These are phyloP conservation scores for Augochlorella aurata DNA, from an alignment of 2,888 invertebrate genomes.

Conservation along the genomic window DNA sequence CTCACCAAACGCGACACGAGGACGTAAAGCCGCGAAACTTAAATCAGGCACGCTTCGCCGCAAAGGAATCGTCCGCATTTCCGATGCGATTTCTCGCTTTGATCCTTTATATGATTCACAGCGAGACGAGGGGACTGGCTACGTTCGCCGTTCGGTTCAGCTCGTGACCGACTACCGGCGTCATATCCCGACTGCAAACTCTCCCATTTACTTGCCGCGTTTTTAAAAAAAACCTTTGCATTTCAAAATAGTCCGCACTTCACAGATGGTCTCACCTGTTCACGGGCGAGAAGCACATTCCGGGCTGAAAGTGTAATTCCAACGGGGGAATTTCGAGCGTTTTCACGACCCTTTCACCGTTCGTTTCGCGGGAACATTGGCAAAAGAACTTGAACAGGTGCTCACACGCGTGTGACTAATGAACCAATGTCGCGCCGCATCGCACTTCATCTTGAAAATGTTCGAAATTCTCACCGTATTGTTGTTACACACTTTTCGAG, in stretches of 20 bases:
- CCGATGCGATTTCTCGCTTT: constrained; percentile 43
- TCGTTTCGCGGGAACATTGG: neutral
- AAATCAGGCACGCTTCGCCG: neutral
- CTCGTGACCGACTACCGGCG: constrained; percentile 26
- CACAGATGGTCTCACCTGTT: constrained; percentile 17
- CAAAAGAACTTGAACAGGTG: neutral
- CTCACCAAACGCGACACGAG: neutral
- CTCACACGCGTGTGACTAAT: neutral
- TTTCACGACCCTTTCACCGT: constrained; percentile 23
- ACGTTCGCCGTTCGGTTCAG: neutral
- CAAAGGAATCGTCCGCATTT: constrained; percentile 28
- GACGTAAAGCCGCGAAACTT: constrained; percentile 8
- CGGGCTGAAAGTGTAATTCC: constrained; percentile 34
- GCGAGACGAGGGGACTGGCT: neutral
- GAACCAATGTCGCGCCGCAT: neutral
- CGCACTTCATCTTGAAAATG: too few relatives aligned
- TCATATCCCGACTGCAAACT: constrained; percentile 49
- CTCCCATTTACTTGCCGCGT: constrained; percentile 48
- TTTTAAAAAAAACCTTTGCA: constrained; percentile 57
- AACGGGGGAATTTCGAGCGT: constrained; percentile 35
- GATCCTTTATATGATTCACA: constrained; percentile 44
- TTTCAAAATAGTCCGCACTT: constrained; percentile 48
- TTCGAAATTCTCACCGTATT: too few relatives aligned
- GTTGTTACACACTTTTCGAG: too few relatives aligned
- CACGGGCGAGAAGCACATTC: neutral